Evolutionary conservation across 1,140 invertebrate genomes (phyloP).

Genomic region (Listronotus oregonensis): DNA sequence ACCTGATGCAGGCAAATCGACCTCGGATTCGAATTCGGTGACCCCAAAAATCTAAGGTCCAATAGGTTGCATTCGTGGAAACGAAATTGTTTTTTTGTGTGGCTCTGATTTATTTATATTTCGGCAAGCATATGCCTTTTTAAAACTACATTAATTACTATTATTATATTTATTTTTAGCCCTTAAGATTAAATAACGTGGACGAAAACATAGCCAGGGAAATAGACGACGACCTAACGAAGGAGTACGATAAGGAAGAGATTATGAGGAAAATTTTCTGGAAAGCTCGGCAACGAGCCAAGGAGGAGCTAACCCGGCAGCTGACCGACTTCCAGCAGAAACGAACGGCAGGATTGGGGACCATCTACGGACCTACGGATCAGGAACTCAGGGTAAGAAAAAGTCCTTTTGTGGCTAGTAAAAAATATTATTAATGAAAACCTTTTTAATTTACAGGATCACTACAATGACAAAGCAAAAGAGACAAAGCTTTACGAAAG

Average conservation of each 20-base stretch:
- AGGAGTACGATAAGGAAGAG: slow-evolving; percentile 87
- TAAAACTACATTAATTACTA: background rate
- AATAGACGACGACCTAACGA: slow-evolving; percentile 82
- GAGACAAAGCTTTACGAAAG: slow-evolving; percentile 76
- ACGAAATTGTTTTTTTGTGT: too few relatives aligned
- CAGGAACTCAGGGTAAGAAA: slow-evolving; percentile 65
- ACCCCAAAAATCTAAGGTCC: too few relatives aligned
- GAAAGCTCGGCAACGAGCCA: slow-evolving; percentile 82
- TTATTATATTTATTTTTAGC: slow-evolving; percentile 62
- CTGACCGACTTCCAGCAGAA: slow-evolving; percentile 90
- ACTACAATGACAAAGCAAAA: slow-evolving; percentile 79
- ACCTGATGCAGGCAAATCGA: too few relatives aligned
- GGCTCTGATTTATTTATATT: too few relatives aligned
- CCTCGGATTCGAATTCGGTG: too few relatives aligned
- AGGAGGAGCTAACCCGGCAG: slow-evolving; percentile 85
- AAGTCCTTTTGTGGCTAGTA: too few relatives aligned
- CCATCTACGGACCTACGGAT: slow-evolving; percentile 88
- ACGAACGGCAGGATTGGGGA: slow-evolving; percentile 85
- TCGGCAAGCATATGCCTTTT: too few relatives aligned
- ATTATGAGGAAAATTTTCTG: slow-evolving; percentile 85
- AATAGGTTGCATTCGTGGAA: too few relatives aligned
- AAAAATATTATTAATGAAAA: background rate
- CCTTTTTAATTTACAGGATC: slow-evolving; percentile 58
- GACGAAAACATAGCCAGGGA: slow-evolving; percentile 86
- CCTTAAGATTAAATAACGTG: slow-evolving; percentile 79